Evolutionary conservation across 2,113 vertebrate genomes (phyloP), one percentile per base, ranked within the genome.

Genomic region (Esox niger): DNA sequence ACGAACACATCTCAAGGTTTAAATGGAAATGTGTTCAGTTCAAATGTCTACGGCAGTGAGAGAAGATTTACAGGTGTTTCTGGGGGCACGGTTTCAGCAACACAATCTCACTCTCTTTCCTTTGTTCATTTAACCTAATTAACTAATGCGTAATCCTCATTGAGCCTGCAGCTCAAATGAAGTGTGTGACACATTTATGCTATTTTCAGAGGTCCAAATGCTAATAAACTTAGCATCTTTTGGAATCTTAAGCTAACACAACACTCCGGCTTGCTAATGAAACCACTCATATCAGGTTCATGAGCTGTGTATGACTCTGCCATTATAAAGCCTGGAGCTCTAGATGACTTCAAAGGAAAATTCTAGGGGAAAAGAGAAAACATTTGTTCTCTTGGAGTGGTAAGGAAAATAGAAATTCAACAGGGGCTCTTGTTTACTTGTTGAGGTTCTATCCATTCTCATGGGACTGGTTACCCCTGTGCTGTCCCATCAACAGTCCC

Each of bases 381-480:
- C 54, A 68, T 77, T 26, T 43, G 35, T 58, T 64, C 54, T 20
- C 60, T 32, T 23, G 29, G 23, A 23, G 58, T 52, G 55, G 56
- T 69, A 61, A 31, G 38, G 29, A 46, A 70, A 80, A 70, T 73
- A 54, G 60, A 74, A 73, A 64, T 33, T 33, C 35, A 56, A 49
- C 13, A 6, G 17, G 35, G 26, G 27, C 38, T 71, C 58, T 30
- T 58, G 60, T 58, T 62, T 31, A 60, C 57, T 38, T 32, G 62
- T 69, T 66, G 62, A 60, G 27, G 68, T 71, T 80, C 76, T 73
- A 70, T 61, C 59, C 68, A 77, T 52, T 71, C 64, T 66, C 46
- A 60, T 56, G 68, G 78, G 71, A 77, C 71, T 74, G 69, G 77
- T 79, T 74, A 76, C 77, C 68, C 68, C 67, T 43, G 38, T 2